Evolutionary conservation across 2,113 vertebrate genomes (phyloP).

Genomic region (Vicugna pacos): DNA sequence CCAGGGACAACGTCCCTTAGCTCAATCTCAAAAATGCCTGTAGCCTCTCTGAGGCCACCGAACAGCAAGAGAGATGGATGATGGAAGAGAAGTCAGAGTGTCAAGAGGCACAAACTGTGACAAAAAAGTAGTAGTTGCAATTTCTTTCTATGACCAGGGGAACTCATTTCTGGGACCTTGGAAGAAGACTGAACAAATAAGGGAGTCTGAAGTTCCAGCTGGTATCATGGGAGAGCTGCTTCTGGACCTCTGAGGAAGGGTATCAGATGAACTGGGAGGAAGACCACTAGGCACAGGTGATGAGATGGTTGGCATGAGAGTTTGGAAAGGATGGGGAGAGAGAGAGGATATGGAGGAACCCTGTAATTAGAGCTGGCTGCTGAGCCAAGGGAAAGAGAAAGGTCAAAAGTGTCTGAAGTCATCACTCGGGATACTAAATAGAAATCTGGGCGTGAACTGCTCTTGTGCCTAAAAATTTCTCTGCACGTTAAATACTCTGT

Average conservation of each 20-base stretch:
- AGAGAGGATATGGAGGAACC: background rate
- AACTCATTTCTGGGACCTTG: background rate
- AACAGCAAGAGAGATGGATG: background rate
- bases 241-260: background rate
- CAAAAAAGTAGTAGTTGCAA: background rate
- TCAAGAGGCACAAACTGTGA: background rate
- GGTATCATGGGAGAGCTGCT: background rate
- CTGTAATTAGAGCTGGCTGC: background rate
- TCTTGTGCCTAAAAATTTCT: background rate
- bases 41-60: background rate
- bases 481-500: background rate
- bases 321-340: background rate
- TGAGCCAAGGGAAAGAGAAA: background rate
- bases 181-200: background rate
- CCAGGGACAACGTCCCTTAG: background rate
- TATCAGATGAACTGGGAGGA: background rate
- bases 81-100: background rate
- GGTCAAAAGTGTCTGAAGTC: background rate
- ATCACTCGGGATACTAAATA: background rate
- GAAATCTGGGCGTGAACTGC: background rate
- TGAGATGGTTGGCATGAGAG: background rate
- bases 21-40: background rate
- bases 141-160: background rate
- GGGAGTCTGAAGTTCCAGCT: background rate
- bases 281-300: background rate